These are phyloP conservation scores for Cylloceria caligata DNA, from an alignment of 2,888 invertebrate genomes.

Conservation along the genomic window DNA sequence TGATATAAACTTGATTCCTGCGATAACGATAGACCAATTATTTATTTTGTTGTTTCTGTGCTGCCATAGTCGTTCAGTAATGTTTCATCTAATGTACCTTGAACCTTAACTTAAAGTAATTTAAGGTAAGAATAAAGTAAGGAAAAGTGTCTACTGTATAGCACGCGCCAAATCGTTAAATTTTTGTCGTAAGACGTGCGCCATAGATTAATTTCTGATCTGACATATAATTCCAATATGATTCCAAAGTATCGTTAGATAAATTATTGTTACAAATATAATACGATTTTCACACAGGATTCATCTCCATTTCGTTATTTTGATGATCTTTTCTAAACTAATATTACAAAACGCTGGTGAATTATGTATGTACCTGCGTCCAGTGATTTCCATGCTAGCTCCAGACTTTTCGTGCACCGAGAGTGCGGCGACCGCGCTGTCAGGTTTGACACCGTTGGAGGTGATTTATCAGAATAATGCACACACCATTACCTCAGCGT, in stretches of 20 bases:
- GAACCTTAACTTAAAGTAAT: too few relatives aligned
- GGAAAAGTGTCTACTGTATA: too few relatives aligned
- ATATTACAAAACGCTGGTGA: conserved; percentile 6
- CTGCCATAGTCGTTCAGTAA: too few relatives aligned
- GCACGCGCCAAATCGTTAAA: too few relatives aligned
- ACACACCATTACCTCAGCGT: conserved; percentile 82
- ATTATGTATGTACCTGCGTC: conserved; percentile 10
- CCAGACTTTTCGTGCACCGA: conserved; percentile 54
- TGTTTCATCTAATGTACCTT: too few relatives aligned
- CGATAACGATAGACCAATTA: too few relatives aligned
- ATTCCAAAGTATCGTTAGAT: background rate
- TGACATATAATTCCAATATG: background rate
- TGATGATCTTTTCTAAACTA: background rate
- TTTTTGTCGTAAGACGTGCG: too few relatives aligned
- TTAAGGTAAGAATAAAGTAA: too few relatives aligned
- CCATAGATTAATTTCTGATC: too few relatives aligned
- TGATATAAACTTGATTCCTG: too few relatives aligned
- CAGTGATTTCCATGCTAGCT: conserved; percentile 18
- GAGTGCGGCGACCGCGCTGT: conserved; percentile 70
- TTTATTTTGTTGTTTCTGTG: too few relatives aligned
- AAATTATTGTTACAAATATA: background rate
- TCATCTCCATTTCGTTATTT: background rate
- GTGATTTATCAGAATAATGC: conserved; percentile 84
- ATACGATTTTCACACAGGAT: background rate
- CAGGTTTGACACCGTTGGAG: conserved; percentile 81